These are phyloP conservation scores for Halocynthia aurantium DNA, from an alignment of 23 tunicate species.

Conservation along the genomic window DNA sequence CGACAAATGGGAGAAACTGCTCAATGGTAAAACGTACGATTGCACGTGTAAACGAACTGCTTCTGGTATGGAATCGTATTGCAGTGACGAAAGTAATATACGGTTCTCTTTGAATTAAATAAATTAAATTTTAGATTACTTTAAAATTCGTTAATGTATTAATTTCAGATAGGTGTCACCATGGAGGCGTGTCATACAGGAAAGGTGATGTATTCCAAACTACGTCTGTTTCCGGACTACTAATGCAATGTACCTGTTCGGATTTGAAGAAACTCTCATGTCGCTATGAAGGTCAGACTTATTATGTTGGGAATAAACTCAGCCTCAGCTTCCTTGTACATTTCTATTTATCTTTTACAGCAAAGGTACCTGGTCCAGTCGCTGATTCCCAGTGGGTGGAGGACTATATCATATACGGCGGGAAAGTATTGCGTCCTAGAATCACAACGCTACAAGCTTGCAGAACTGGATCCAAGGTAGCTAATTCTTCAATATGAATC, in stretches of 20 bases:
- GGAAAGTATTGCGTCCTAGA: constrained; percentile 33
- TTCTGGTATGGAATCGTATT: constrained; percentile 32
- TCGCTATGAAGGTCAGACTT: constrained; percentile 19
- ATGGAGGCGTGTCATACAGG: constrained; percentile 40
- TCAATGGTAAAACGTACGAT: constrained; percentile 43
- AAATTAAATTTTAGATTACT: constrained; percentile 2
- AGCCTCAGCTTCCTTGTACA: neutral
- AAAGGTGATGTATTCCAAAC: constrained; percentile 43
- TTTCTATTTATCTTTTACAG: constrained; percentile 27
- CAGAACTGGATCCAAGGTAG: constrained; percentile 73
- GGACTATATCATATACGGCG: constrained; percentile 58
- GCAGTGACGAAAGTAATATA: constrained; percentile 31
- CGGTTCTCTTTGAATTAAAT: constrained; percentile 25
- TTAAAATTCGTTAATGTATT: neutral
- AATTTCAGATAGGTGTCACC: constrained; percentile 69
- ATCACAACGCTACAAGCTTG: constrained; percentile 84
- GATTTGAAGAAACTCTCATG: constrained; percentile 53
- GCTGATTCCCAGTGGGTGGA: constrained; percentile 62
- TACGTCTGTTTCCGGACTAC: constrained; percentile 44
- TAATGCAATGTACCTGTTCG: constrained; percentile 53
- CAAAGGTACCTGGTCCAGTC: constrained; percentile 36
- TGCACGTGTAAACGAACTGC: constrained; percentile 46
- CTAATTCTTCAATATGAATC: neutral
- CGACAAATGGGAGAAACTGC: constrained; percentile 32
- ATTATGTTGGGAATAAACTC: neutral